Conservation (phyloP, 2,888 invertebrate genomes). For the Halocaridina rubra region DNA sequence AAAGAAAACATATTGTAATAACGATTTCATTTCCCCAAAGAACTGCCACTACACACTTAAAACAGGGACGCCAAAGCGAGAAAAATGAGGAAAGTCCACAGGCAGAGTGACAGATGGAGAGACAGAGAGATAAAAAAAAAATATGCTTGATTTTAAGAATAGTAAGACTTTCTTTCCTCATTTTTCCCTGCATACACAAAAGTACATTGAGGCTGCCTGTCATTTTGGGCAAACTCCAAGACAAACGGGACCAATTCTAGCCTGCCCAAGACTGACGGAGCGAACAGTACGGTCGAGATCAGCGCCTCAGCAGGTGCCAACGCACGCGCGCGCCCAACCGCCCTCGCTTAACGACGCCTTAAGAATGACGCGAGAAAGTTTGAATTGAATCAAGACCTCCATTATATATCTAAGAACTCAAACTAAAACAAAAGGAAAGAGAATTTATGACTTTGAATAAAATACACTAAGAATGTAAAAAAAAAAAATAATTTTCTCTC, state of each 20-base stretch:
- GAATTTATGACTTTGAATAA: not conserved
- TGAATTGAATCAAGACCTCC: no score
- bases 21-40: conserved; percentile 62
- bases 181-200: conserved; percentile 61
- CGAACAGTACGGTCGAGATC: not conserved
- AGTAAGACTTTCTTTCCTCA: conserved; percentile 52
- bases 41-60: conserved; percentile 61
- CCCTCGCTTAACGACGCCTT: not conserved
- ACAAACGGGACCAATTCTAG: conserved; percentile 51
- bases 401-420: not conserved
- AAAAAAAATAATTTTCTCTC: no score
- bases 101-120: not conserved
- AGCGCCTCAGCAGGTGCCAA: not conserved
- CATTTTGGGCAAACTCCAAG: conserved; percentile 60
- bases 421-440: not conserved
- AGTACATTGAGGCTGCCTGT: conserved; percentile 60
- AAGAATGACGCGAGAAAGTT: no score
- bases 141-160: not conserved
- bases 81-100: conserved; percentile 55
- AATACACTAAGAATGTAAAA: no score
- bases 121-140: not conserved
- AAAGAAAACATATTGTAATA: conserved; percentile 64
- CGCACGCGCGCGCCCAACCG: not conserved
- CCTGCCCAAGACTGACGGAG: conserved; percentile 56
- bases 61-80: conserved; percentile 52